Conservation (phyloP, 2,113 vertebrate species). For the Lampris incognitus region DNA sequence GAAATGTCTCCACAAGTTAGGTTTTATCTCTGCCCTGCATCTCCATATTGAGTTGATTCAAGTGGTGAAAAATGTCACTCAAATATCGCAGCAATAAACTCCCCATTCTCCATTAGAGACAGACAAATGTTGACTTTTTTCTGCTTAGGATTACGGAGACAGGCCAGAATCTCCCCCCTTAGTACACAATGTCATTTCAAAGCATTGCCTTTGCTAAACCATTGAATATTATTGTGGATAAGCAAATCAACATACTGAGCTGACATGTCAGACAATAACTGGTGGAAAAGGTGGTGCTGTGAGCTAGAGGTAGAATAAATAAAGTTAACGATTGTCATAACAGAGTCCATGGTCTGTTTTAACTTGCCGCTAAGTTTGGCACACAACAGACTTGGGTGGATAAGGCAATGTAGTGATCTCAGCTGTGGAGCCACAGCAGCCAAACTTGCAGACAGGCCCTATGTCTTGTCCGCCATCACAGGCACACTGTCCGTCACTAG, state of each 20-base stretch:
- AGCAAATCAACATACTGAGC: constrained; percentile 24
- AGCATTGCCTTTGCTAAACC: constrained; percentile 24
- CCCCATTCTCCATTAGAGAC: not conserved
- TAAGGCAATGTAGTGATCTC: constrained; percentile 19
- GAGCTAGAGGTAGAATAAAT: constrained; percentile 21
- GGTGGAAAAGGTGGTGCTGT: constrained; percentile 24
- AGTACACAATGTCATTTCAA: constrained; percentile 28
- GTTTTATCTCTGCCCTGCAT: constrained; percentile 21
- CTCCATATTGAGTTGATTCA: constrained; percentile 21
- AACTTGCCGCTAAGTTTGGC: constrained; percentile 25
- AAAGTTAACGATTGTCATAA: constrained; percentile 27
- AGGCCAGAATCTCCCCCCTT: constrained; percentile 9
- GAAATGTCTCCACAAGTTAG: constrained; percentile 8
- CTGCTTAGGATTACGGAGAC: constrained; percentile 4
- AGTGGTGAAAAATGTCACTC: constrained; percentile 16
- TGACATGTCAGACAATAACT: constrained; percentile 23
- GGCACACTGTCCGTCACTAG: too few species aligned
- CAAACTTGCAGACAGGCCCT: not conserved
- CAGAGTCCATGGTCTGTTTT: constrained; percentile 21
- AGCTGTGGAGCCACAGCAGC: constrained; percentile 15
- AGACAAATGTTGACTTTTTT: constrained; percentile 3
- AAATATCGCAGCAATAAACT: constrained; percentile 5
- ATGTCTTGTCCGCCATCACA: not conserved
- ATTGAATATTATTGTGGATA: constrained; percentile 15
- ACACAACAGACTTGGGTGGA: constrained; percentile 22